phyloP scores from a whole-genome alignment of 2,888 invertebrate species.

The Mechanitis mazaeus region DNA sequence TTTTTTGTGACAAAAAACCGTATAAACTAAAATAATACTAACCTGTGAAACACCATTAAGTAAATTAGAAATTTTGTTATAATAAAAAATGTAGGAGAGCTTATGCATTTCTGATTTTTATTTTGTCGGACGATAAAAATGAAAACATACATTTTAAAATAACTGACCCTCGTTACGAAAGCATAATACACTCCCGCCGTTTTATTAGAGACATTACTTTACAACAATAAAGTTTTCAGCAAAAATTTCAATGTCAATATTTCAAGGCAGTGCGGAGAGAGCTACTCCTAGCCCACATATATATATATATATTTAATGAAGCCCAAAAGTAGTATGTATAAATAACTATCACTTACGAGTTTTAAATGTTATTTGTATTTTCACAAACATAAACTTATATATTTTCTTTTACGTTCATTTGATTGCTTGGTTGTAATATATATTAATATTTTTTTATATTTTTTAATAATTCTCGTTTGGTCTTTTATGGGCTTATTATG shows the following conservation, averaged over 20 bases:
- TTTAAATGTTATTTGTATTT: too few species aligned
- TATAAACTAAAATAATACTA: too few species aligned
- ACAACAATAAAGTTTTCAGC: slow-evolving; percentile 13
- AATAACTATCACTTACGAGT: not conserved
- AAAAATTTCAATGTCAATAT: slow-evolving; percentile 16
- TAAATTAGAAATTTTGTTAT: not conserved
- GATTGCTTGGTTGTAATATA: too few species aligned
- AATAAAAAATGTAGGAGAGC: too few species aligned
- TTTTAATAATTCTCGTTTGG: too few species aligned
- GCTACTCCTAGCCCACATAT: slow-evolving; percentile 2
- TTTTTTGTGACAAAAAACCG: too few species aligned
- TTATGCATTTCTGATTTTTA: too few species aligned
- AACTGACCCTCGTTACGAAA: not conserved
- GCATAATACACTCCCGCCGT: slow-evolving; percentile 6
- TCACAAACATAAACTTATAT: too few species aligned
- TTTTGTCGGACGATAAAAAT: not conserved
- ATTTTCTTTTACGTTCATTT: too few species aligned
- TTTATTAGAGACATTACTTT: slow-evolving; percentile 16
- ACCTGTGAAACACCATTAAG: too few species aligned
- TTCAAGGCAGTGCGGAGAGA: slow-evolving; percentile 18
- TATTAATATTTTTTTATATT: too few species aligned
- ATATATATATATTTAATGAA: slow-evolving; percentile 11
- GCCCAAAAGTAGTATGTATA: not conserved
- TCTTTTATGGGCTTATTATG: too few species aligned
- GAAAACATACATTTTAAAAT: slow-evolving; percentile 4